These are phyloP conservation scores for Catostylus mosaicus DNA, from an alignment of 30 jellyfish, hydroid and myxozoan genomes.

Conservation along the genomic window DNA sequence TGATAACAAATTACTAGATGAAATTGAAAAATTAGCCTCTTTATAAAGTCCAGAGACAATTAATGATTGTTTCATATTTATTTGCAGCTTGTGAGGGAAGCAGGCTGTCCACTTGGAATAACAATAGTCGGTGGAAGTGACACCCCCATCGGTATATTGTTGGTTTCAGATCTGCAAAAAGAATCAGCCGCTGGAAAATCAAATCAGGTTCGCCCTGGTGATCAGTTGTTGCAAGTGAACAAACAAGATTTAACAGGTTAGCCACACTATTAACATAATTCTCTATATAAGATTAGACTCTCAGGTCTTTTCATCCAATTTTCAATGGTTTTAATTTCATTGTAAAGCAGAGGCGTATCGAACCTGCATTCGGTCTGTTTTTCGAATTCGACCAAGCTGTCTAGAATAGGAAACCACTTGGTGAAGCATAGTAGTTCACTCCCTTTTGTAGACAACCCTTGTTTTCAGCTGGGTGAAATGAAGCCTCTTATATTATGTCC, in stretches of 20 bases:
- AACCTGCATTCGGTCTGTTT: too few species aligned
- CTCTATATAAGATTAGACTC: too few species aligned
- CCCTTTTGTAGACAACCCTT: too few species aligned
- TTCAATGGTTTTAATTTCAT: too few species aligned
- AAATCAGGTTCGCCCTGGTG: conserved; percentile 86
- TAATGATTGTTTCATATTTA: background rate
- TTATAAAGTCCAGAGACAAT: background rate
- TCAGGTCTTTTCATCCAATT: too few species aligned
- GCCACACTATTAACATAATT: conserved; percentile 5
- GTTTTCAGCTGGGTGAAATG: too few species aligned
- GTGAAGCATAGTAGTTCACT: too few species aligned
- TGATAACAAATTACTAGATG: too few species aligned
- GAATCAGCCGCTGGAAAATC: conserved; percentile 86
- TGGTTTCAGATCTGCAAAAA: conserved; percentile 59
- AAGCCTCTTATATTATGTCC: too few species aligned
- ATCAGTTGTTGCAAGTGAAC: conserved; percentile 82
- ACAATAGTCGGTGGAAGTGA: conserved; percentile 92
- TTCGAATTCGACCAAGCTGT: too few species aligned
- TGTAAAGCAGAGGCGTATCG: too few species aligned
- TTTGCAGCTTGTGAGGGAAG: conserved; percentile 82
- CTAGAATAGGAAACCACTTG: too few species aligned
- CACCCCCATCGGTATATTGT: conserved; percentile 74
- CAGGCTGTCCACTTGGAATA: conserved; percentile 94
- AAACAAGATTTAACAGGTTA: conserved; percentile 69
- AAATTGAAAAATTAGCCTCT: background rate